Conservation (phyloP, 1,140 invertebrate species). For the Diplogasteroides magnus region DNA sequence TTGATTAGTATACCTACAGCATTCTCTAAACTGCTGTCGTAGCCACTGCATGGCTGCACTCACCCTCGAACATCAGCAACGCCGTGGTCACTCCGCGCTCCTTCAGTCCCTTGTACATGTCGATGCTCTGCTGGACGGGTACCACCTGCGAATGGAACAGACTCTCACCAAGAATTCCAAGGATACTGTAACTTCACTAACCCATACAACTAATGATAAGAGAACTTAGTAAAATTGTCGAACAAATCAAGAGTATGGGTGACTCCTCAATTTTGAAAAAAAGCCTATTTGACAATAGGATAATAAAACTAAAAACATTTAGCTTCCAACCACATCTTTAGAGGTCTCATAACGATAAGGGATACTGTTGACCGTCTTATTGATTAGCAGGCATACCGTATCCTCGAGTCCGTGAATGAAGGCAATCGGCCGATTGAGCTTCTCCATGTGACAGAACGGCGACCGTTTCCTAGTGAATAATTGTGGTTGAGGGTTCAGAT, state of each 20-base stretch:
- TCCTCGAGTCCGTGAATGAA: conserved; percentile 59
- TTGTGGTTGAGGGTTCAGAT: no score
- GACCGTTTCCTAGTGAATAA: conserved; percentile 45
- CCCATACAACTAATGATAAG: no score
- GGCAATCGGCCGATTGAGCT: conserved; percentile 53
- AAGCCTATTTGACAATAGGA: not conserved
- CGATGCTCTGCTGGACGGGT: not conserved
- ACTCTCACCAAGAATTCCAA: no score
- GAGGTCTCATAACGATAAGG: no score
- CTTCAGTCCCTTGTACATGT: not conserved
- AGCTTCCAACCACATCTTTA: no score
- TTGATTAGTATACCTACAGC: no score
- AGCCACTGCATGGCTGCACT: no score
- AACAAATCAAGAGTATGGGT: not conserved
- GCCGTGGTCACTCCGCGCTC: conserved; percentile 21
- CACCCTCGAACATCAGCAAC: conserved; percentile 29
- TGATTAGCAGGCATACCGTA: conserved; percentile 40
- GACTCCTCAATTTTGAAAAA: not conserved
- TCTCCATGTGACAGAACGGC: conserved; percentile 55
- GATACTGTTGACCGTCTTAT: no score
- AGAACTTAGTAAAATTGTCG: no score
- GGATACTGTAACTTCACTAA: no score
- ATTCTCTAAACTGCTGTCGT: no score
- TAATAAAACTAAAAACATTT: not conserved
- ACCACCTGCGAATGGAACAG: not conserved